Evolutionary conservation across 2,888 invertebrate species (phyloP), one percentile per base, ranked within the genome.

Genomic region (Entomobrya multifasciata): DNA sequence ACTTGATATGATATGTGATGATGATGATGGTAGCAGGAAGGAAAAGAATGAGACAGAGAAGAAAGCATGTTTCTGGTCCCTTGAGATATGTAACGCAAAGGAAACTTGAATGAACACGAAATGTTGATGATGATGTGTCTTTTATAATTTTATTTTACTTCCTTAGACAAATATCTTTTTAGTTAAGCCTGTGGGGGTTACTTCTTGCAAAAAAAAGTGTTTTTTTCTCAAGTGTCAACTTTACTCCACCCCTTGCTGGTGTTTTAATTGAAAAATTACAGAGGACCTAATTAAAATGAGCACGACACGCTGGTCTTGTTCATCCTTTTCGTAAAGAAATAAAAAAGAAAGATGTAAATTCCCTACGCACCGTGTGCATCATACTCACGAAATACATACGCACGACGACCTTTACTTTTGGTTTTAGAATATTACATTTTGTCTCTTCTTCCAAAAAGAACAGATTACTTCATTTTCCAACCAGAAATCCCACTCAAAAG

Each of bases 191-290:
- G 5, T 55, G 74, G 60, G 82, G 83, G 77, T 52, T 57, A 47
- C n/a, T n/a, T n/a, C n/a, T n/a, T 52, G 67, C 62, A 22, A 55
- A 80, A n/a, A n/a, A n/a, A 49, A 65, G 74, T 65, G 41, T 52
- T 76, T n/a, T 65, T 76, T 60, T 65, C 74, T 84, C 77, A 84
- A 84, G 77, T 84, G 84, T 84, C 84, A 67, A 70, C 77, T 67
- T 55, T 55, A 22, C 15, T 57, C 76, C 83, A 52, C 83, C 84
- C 60, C 84, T 55, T 41, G 77, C 77, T 83, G 76, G 55, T 84
- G 55, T 77, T 84, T 77, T 84, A 84, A 84, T 84, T 84, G 84
- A 84, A 84, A 84, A 84, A 84, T 84, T 84, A 84, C 84, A 77
- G 57, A 52, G 70, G 65, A 77, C 67, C 84, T 84, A 84, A 84